Evolutionary conservation across 2,113 vertebrate genomes (phyloP).

Genomic region (Cairina moschata): DNA sequence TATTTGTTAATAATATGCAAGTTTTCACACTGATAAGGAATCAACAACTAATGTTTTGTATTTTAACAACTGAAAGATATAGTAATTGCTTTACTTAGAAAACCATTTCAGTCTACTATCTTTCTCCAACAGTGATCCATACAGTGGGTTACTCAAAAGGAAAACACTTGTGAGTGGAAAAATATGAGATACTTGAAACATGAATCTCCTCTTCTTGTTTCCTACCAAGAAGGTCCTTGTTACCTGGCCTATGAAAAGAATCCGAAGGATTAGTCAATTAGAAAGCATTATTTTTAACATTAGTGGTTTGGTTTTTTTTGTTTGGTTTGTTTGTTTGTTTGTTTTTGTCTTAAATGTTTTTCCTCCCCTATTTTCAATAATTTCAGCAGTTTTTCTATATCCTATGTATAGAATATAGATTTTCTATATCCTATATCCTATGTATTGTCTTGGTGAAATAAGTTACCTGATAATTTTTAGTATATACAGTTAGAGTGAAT

Average conservation of each 20-base stretch:
- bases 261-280: neutral
- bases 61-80: neutral
- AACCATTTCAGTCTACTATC: accelerated
- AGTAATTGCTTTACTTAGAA: neutral
- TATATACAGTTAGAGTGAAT: neutral
- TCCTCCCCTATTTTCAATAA: neutral
- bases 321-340: neutral
- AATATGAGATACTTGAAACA: neutral
- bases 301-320: neutral
- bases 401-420: too few species aligned
- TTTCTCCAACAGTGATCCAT: neutral
- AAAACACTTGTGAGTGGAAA: neutral
- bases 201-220: neutral
- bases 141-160: neutral
- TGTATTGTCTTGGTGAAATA: neutral
- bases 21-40: neutral
- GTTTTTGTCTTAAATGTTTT: neutral
- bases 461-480: neutral
- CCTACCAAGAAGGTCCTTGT: neutral
- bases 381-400: neutral
- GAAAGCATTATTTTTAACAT: neutral
- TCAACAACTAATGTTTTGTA: neutral
- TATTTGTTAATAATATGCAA: neutral
- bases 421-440: neutral
- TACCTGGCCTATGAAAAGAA: neutral